These are phyloP conservation scores for Ceratina japonica DNA, from an alignment of 1,140 invertebrate species.

Conservation along the genomic window DNA sequence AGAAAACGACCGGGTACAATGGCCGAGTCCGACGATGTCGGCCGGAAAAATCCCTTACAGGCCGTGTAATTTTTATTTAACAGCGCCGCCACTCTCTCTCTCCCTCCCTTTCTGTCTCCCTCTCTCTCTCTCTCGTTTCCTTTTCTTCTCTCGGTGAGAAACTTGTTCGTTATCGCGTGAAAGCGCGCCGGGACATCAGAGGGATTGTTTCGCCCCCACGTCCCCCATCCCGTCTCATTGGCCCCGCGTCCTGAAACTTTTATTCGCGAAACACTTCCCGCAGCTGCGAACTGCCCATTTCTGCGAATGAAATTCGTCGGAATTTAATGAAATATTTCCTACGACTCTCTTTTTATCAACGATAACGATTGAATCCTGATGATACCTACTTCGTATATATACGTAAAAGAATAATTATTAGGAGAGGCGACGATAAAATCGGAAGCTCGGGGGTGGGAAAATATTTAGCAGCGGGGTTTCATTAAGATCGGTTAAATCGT, in stretches of 20 bases:
- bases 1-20: slow-evolving; percentile 11
- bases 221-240: no score
- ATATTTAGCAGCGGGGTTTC: not conserved
- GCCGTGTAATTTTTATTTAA: slow-evolving; percentile 41
- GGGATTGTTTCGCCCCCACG: not conserved
- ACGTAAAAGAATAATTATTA: no score
- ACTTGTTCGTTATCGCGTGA: slow-evolving; percentile 33
- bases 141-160: not conserved
- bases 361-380: no score
- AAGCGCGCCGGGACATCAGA: slow-evolving; percentile 16
- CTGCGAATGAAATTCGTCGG: no score
- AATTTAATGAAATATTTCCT: no score
- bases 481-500: slow-evolving; percentile 30
- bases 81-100: not conserved
- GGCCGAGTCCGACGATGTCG: not conserved
- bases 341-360: no score
- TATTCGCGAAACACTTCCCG: no score
- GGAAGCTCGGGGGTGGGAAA: not conserved
- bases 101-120: not conserved
- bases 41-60: slow-evolving; percentile 17
- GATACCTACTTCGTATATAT: no score
- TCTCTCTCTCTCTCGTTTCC: not conserved
- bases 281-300: no score
- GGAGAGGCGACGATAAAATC: no score
- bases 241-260: no score